phyloP scores from a whole-genome alignment of 2,888 invertebrate genomes.

The Hypsopygia costalis region DNA sequence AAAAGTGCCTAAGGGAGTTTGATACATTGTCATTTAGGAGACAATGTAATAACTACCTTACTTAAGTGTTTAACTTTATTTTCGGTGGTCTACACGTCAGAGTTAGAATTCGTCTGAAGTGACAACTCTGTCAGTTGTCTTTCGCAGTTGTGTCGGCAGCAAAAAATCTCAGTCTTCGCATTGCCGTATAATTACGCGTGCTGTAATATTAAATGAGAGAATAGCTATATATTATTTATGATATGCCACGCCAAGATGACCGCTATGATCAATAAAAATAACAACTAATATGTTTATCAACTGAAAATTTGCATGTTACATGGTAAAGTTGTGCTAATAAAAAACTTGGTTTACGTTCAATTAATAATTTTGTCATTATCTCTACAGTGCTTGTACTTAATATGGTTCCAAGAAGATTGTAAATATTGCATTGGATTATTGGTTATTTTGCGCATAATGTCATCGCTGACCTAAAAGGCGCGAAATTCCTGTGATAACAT shows the following conservation, averaged over 20 bases:
- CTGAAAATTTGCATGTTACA: slow-evolving; percentile 41
- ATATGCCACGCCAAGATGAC: slow-evolving; percentile 18
- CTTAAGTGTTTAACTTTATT: too few species aligned
- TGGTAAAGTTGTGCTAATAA: slow-evolving; percentile 31
- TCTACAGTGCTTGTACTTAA: neutral
- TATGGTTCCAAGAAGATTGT: neutral
- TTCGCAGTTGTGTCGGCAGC: too few species aligned
- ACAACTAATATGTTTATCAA: slow-evolving; percentile 34
- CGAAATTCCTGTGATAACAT: neutral
- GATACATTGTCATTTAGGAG: too few species aligned
- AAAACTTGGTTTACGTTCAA: slow-evolving; percentile 32
- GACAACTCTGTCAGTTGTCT: too few species aligned
- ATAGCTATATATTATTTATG: too few species aligned
- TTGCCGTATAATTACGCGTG: too few species aligned
- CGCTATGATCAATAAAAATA: slow-evolving; percentile 32
- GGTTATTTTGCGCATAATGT: neutral
- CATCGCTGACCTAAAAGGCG: neutral
- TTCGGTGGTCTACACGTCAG: too few species aligned
- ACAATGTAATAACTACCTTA: too few species aligned
- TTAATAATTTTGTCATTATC: slow-evolving; percentile 26
- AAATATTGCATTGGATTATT: neutral
- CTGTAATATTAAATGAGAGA: too few species aligned
- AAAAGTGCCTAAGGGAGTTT: too few species aligned
- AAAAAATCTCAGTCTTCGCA: too few species aligned
- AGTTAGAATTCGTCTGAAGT: too few species aligned